A percentile compares a stretch with the other conserved stretches of the same genome.
Conservation (phyloP, 2,113 vertebrate genomes). For the Prinia subflava region DNA sequence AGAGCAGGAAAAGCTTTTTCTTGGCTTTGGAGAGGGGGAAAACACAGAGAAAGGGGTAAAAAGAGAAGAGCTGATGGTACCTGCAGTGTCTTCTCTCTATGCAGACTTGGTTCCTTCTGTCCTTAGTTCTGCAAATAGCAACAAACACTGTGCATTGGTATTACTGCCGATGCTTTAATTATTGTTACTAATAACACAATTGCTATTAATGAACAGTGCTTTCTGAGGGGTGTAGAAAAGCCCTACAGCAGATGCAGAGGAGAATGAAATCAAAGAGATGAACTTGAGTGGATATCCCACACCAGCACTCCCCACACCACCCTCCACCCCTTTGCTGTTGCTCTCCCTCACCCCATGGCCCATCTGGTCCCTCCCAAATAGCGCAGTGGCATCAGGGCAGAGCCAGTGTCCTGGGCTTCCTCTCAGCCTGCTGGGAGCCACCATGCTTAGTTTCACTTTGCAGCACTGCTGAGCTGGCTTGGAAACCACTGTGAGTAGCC, state of each 20-base stretch:
- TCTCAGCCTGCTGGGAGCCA: not conserved
- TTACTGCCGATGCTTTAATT: not conserved
- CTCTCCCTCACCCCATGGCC: not conserved
- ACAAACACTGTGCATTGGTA: not conserved
- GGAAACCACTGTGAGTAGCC: not conserved
- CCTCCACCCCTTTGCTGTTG: fast-evolving
- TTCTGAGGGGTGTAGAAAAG: not conserved
- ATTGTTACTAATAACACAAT: not conserved
- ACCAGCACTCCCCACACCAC: not conserved
- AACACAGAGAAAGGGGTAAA: not conserved
- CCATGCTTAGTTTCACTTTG: fast-evolving
- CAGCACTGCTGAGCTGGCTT: not conserved
- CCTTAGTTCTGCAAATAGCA: not conserved
- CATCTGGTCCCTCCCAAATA: not conserved
- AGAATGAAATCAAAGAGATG: not conserved
- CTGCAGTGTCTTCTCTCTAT: not conserved
- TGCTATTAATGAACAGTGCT: not conserved
- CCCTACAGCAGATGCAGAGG: not conserved
- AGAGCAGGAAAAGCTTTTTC: not conserved
- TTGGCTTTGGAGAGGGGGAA: not conserved
- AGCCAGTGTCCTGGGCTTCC: not conserved
- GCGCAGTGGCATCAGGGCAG: fast-evolving
- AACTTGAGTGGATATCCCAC: not conserved
- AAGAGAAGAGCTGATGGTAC: not conserved
- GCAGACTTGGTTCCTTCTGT: not conserved